phyloP scores from a whole-genome alignment of 1,140 invertebrate genomes.

The Bemisia tabaci region DNA sequence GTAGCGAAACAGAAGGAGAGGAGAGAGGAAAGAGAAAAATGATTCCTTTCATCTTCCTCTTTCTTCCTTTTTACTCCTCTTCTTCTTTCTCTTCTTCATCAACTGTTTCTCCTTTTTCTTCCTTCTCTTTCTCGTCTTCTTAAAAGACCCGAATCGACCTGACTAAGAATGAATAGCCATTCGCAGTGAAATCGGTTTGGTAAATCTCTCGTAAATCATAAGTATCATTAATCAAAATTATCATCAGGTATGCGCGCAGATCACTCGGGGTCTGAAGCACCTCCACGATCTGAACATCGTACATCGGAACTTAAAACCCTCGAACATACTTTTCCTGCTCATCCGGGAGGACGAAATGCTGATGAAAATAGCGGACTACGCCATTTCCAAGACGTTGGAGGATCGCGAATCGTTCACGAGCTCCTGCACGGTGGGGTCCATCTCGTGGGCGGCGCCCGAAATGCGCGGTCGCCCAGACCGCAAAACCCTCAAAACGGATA shows the following conservation, averaged over 20 bases:
- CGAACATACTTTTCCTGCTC: background rate
- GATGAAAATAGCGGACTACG: background rate
- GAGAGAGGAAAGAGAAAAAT: too few species aligned
- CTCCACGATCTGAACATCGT: background rate
- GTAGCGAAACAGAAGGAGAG: too few species aligned
- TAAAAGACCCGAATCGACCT: too few species aligned
- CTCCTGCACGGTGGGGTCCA: background rate
- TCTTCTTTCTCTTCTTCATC: too few species aligned
- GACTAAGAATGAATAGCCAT: too few species aligned
- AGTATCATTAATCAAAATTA: too few species aligned
- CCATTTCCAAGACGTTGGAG: background rate
- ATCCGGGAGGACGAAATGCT: background rate
- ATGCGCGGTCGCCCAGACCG: background rate
- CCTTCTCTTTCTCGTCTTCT: too few species aligned
- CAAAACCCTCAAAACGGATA: background rate
- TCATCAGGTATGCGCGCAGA: background rate
- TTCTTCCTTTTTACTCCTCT: too few species aligned
- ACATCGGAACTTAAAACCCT: background rate
- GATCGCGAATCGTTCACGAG: background rate
- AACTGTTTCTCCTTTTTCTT: too few species aligned
- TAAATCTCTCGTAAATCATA: too few species aligned
- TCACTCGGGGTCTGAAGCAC: background rate
- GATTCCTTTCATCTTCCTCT: too few species aligned
- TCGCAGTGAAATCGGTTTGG: too few species aligned
- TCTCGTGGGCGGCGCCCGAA: background rate